Conservation (phyloP, 1,140 invertebrate species). For the Dinoponera quadriceps region DNA sequence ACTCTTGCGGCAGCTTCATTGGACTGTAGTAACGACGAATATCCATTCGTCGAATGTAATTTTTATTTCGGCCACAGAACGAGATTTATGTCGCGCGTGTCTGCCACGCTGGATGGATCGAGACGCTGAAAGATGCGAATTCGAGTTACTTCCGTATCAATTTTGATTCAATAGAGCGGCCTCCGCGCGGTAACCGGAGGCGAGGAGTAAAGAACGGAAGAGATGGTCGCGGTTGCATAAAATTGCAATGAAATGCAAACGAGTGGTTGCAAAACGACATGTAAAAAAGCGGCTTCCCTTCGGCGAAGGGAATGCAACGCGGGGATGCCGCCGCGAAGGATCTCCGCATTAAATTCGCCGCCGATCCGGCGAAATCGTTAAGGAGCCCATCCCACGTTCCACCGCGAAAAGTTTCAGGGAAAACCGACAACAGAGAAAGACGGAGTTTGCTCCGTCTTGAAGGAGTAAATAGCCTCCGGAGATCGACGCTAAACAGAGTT, state of each 20-base stretch:
- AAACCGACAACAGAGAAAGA: slow-evolving; percentile 45
- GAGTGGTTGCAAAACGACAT: slow-evolving; percentile 58
- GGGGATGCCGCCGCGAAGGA: slow-evolving; percentile 27
- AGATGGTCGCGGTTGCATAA: slow-evolving; percentile 56
- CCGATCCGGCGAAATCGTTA: slow-evolving; percentile 51
- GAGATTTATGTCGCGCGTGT: slow-evolving; percentile 21
- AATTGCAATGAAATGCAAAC: slow-evolving; percentile 70
- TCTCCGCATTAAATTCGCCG: slow-evolving; percentile 51
- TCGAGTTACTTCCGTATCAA: slow-evolving; percentile 21
- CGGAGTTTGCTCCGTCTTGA: slow-evolving; percentile 37
- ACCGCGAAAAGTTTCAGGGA: slow-evolving; percentile 34
- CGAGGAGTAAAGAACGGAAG: slow-evolving; percentile 16
- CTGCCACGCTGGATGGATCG: background rate
- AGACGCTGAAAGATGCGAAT: slow-evolving; percentile 30
- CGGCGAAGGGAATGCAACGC: slow-evolving; percentile 31
- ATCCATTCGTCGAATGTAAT: slow-evolving; percentile 25
- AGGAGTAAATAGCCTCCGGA: slow-evolving; percentile 41
- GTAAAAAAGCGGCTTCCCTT: slow-evolving; percentile 44
- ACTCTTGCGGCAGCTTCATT: slow-evolving; percentile 29
- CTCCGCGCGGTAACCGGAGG: slow-evolving; percentile 7
- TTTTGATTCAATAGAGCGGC: slow-evolving; percentile 47
- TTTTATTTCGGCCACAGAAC: slow-evolving; percentile 1
- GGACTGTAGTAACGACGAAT: slow-evolving; percentile 22
- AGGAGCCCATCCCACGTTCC: slow-evolving; percentile 20
- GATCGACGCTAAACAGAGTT: slow-evolving; percentile 54